phyloP scores from a whole-genome alignment of 2,113 vertebrate species.

The Mesocricetus auratus region DNA sequence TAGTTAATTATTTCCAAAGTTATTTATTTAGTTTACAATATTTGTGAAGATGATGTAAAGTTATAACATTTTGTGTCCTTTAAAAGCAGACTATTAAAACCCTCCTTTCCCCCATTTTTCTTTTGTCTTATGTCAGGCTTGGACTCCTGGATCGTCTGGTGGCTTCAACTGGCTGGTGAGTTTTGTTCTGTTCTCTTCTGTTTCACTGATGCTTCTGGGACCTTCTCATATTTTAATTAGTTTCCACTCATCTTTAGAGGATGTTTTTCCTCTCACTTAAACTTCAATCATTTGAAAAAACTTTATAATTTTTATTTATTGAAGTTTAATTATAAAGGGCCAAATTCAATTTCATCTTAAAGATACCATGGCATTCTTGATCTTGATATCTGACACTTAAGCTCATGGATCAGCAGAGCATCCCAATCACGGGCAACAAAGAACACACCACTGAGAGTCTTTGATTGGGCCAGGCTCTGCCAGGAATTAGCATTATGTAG shows the following conservation, averaged over 20 bases:
- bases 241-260: not conserved
- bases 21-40: not conserved
- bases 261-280: not conserved
- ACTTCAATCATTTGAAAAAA: not conserved
- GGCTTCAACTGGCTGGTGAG: constrained; percentile 73
- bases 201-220: not conserved
- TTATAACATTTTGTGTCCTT: not conserved
- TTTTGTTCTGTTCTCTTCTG: not conserved
- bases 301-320: not conserved
- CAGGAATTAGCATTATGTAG: not conserved
- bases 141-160: constrained; percentile 62
- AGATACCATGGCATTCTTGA: not conserved
- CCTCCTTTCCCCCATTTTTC: not conserved
- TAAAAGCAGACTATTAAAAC: not conserved
- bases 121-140: constrained; percentile 67
- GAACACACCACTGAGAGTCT: not conserved
- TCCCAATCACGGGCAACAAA: not conserved
- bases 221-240: not conserved
- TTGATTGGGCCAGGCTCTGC: not conserved
- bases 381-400: not conserved
- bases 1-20: not conserved
- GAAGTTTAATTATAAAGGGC: not conserved
- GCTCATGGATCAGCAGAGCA: not conserved
- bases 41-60: not conserved
- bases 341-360: not conserved